Evolutionary conservation across 2,113 vertebrate species (phyloP).

Genomic region (Anolis sagrei): DNA sequence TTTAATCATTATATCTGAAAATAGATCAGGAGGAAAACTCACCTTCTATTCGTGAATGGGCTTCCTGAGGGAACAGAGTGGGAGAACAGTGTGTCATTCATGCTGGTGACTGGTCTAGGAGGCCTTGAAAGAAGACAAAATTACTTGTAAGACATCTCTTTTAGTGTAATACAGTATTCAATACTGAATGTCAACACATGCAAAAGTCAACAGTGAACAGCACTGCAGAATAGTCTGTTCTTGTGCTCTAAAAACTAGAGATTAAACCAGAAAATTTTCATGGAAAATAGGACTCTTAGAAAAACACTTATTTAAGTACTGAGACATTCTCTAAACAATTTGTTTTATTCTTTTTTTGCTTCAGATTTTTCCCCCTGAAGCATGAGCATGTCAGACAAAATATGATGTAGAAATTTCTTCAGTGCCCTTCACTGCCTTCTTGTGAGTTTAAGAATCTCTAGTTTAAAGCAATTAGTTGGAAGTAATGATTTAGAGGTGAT

Average conservation of each 20-base stretch:
- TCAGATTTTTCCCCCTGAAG: conserved; percentile 29
- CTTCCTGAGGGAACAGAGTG: conserved; percentile 98
- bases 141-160: conserved; percentile 8
- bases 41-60: conserved; percentile 96
- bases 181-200: conserved; percentile 8
- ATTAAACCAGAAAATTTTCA: background rate
- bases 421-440: conserved; percentile 6
- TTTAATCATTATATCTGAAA: background rate
- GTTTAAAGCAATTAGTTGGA: conserved; percentile 18
- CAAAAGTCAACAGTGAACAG: conserved; percentile 5
- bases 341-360: background rate
- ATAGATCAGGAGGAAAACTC: conserved; percentile 69
- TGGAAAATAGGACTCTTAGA: background rate
- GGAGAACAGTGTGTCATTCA: conserved; percentile 92
- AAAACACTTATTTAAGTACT: background rate
- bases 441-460: background rate
- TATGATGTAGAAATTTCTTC: background rate
- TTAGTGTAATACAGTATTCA: conserved; percentile 9
- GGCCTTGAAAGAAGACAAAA: conserved; percentile 82
- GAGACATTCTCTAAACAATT: conserved; percentile 25
- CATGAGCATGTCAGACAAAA: conserved; percentile 14
- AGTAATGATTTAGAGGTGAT: too few species aligned
- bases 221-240: conserved; percentile 5
- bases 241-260: background rate
- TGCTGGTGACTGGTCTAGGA: conserved; percentile 92